Base-by-base conservation (phyloP, 2,113 vertebrate species). In the Ctenomys sociabilis region DNA sequence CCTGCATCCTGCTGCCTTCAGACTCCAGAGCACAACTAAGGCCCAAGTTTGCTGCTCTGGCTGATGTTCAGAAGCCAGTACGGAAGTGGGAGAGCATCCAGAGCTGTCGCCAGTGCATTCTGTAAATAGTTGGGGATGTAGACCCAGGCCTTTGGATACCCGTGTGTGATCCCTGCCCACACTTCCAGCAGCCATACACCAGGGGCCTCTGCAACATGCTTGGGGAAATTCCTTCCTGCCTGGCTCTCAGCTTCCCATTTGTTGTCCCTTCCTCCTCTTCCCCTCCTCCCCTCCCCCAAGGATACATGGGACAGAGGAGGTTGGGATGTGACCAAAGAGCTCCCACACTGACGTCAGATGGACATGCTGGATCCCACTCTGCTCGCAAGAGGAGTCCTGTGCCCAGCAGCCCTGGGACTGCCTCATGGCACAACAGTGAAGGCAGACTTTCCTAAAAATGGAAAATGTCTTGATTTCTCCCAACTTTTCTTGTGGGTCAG, bases 101-200 rank as follows among this genome's bases (percentile, higher is more conserved):
- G 54, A 3, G 40, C 70, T 12, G 59, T 68, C 43, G 19, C 5
- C 32, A 75, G 66, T 16, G 37, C 32, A 9, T 26, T 24, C 24
- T 59, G 7, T 32, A 49, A 83, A 12, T 26, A 19, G 70, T 35
- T 9, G 12, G 26, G 66, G 30, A 10, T 0, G 2, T 0, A 61
- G 52, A 64, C 21, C 49, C 19, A 13, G 24, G 66, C 43, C 35
- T 35, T 3, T 3, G 40, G 57, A 9, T 21, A 43, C 30, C 52
- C 17, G 30, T 64, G 66, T 5, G 7, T 3, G 3, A 35, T 40
- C 19, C 19, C 17, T n/a, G 32, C 70, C 11, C 4, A 7, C 0
- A 7, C 3, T 7, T 3, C 30, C 24, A 37, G 22, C 0, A 0
- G 26, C 40, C 14, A 7, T 40, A 22, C 22, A 30, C n/a, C 28